Evolutionary conservation across 2,888 invertebrate genomes (phyloP), one percentile per base, ranked within the genome.

Genomic region (Pachliopta kotzebuea): DNA sequence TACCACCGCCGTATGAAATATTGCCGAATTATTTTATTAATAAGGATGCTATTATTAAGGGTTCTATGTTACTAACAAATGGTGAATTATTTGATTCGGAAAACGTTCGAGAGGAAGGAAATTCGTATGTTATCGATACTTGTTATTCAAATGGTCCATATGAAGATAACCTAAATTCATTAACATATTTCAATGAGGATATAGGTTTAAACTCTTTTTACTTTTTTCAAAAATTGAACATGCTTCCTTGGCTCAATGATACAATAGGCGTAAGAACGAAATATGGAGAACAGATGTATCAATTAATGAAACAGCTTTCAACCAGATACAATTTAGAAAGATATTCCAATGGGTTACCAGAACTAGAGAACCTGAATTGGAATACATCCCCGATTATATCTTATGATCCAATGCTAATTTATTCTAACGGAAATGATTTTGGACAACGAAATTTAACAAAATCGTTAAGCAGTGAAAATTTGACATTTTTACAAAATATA

Each of bases 161-260:
- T 60, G 83, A 86, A 50, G 84, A 86, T 53, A 78, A 84, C 68
- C 81, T 89, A n/a, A 94, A 95, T 69, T 90, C 92, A 67, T 72
- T 95, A 63, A 92, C 93, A 55, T 95, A 95, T 80, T 95, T 95
- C 81, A 93, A 93, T n/a, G 95, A 96, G 81, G 95, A 95, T 76
- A 84, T 95, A 65, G 95, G 94, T 58, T 85, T 95, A 68, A 95
- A 95, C 79, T 80, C 93, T 0, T 95, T 91, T 82, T 95, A 95
- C 85, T 94, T 92, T 80, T 91, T 93, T 74, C 79, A 74, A 67
- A 88, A 86, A 72, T 86, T 94, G 68, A 93, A 93, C 72, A 77
- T 84, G 70, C 90, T 93, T 55, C 93, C 94, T 4, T 94, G 93
- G 90, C 92, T 93, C 81, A 68, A 65, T 31, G 66, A 70, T 18